Base-by-base conservation (phyloP, 2,797 vertebrate species). In the Jordanella pulchra region DNA sequence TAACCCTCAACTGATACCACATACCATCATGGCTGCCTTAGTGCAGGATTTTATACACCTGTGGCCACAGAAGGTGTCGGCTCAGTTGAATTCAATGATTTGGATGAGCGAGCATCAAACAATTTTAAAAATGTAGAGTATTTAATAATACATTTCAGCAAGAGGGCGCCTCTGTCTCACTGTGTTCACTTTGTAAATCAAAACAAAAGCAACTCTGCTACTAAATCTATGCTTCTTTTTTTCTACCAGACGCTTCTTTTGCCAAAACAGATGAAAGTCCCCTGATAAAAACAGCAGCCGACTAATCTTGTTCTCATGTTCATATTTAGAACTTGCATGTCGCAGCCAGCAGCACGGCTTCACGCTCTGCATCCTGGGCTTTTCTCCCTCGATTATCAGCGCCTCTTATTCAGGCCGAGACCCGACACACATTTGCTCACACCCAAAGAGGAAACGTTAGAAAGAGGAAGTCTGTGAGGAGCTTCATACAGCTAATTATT, bases 401-500 rank as follows among this genome's bases (percentile, higher is more conserved):
- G 6, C 6, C 60, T 35, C 25, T 44, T 15, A 63, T 63, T 63
- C 60, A 25, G 60, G 60, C 35, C 13, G 13, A 25, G 60, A 63
- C 60, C 35, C 42, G 60, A 63, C 60, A 63, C 60, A 72, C 66
- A 44, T 71, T 50, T 21, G 54, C 67, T 64, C 10, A 10, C 69
- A 71, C 76, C 69, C 45, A 1, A 51, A 65, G 78, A 78, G 2
- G 39, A 42, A 58, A 70, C 35, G 15, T 14, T 42, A 69, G 48
- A 51, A 67, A 44, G 4, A 61, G 53, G 28, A 42, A 7, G 0
- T 3, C 70, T 54, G 45, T 79, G 77, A 65, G 71, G 25, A 18
- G 35, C 55, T 67, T 71, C 72, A 80, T 73, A 75, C 76, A 75
- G 72, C 75, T 71, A 56, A 75, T 84, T 72, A 81, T 86, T 56